phyloP scores from a whole-genome alignment of 2,888 invertebrate species.

The Drosophila ezoana region DNA sequence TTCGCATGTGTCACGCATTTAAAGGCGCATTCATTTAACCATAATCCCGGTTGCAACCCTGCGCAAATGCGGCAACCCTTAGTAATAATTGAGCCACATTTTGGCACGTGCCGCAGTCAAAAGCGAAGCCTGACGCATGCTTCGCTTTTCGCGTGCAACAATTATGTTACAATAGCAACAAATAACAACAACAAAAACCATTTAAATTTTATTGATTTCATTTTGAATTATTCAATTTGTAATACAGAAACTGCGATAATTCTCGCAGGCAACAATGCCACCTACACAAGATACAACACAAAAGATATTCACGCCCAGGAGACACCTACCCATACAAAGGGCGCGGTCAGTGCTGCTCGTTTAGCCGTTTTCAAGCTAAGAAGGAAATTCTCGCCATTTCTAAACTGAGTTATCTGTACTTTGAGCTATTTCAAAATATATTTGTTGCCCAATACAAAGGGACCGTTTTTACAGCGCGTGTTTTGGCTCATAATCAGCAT shows the following conservation, averaged over 20 bases:
- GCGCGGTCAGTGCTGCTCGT: neutral
- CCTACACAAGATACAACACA: conserved; percentile 35
- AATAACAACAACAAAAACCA: conserved; percentile 6
- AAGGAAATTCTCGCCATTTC: too few relatives aligned
- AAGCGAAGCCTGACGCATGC: conserved; percentile 29
- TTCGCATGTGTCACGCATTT: conserved; percentile 45
- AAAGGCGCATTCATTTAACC: conserved; percentile 36
- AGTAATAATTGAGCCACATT: conserved; percentile 31
- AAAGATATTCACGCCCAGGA: neutral
- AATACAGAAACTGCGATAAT: conserved; percentile 21
- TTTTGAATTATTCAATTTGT: conserved; percentile 50
- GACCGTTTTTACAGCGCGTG: too few relatives aligned
- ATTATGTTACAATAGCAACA: conserved; percentile 28
- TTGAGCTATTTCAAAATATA: too few relatives aligned
- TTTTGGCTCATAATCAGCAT: too few relatives aligned
- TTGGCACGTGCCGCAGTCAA: conserved; percentile 53
- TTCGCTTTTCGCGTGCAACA: conserved; percentile 16
- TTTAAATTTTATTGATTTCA: conserved; percentile 50
- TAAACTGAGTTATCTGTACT: too few relatives aligned
- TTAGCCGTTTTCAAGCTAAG: too few relatives aligned
- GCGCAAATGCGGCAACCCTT: conserved; percentile 30
- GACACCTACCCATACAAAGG: conserved; percentile 3
- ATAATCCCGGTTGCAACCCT: conserved; percentile 48
- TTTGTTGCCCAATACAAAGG: too few relatives aligned
- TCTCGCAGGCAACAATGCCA: conserved; percentile 27